Percentiles rank a stretch among this genome's conserved stretches.
phyloP scores from a whole-genome alignment of 2,888 invertebrate species.

The Aleiodes alternator region DNA sequence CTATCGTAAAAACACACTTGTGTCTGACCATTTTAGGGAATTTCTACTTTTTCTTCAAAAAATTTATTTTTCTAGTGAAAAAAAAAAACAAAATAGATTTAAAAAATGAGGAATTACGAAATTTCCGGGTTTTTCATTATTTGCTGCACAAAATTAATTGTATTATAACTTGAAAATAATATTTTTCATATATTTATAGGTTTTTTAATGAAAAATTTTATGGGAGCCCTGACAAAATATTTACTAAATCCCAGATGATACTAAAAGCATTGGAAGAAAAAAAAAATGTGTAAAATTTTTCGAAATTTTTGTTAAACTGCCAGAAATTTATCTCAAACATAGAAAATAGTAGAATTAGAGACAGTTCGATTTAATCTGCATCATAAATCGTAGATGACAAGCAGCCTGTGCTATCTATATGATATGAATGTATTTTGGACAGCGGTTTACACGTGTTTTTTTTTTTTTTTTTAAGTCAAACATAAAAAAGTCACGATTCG shows the following conservation, averaged over 20 bases:
- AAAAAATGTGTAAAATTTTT: background rate
- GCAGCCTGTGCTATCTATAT: background rate
- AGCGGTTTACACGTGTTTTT: background rate
- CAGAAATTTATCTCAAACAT: background rate
- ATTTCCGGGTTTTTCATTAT: background rate
- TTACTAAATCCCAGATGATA: too few species aligned
- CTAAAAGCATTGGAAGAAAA: too few species aligned
- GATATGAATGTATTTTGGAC: background rate
- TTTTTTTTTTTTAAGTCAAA: too few species aligned
- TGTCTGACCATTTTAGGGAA: constrained; percentile 33
- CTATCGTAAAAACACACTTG: constrained; percentile 31
- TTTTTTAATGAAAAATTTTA: too few species aligned
- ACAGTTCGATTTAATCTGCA: constrained; percentile 20
- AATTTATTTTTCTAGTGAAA: background rate
- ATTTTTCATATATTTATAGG: too few species aligned
- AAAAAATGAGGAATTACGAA: background rate
- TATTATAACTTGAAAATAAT: too few species aligned
- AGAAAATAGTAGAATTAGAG: constrained; percentile 13
- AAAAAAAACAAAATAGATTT: background rate
- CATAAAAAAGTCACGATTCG: too few species aligned
- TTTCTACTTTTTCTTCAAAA: background rate
- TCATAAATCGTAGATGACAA: constrained; percentile 25
- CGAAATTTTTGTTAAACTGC: background rate
- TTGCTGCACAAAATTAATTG: too few species aligned
- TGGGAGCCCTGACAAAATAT: too few species aligned